Evolutionary conservation across 2,113 vertebrate species (phyloP), one percentile per base, ranked within the genome.

Genomic region (Nannospalax galili): DNA sequence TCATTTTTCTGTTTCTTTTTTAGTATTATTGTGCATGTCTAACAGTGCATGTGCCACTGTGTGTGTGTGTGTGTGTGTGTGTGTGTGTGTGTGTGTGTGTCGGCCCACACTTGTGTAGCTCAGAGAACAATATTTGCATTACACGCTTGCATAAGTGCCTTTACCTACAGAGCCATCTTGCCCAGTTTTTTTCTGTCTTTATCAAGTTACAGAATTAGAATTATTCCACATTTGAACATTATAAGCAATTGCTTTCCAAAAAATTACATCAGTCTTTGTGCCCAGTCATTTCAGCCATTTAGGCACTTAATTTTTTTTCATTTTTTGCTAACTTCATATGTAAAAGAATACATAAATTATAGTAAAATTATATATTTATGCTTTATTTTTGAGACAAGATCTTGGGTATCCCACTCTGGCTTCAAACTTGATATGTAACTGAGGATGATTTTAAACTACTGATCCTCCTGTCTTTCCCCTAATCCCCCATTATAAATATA

Each of bases 191-290:
- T 35, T n/a, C 16, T 84, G 40, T 69, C 9, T n/a, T 85, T 82
- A 45, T 92, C 65, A 12, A 85, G 24, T 81, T 96, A 58, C 28
- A 95, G 26, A 92, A 70, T 77, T 94, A 84, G 32, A 95, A 82
- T 84, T 81, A 42, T n/a, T 95, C 60, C 37, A 90, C 52, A 14
- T 93, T 96, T 93, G 81, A 94, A 80, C 28, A 48, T 79, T 87
- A 40, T 80, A 70, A 93, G 11, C 11, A 52, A 87, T 86, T 73
- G 64, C 60, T 24, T 95, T 90, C n/a, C 16, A 58, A 78, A 93
- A 93, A 70, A 56, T 58, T 77, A 37, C 45, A 52, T 93, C 37
- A 87, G 9, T 77, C 79, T 95, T 92, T 90, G 16, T 7, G 74
- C n/a, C 8, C 32, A 48, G 15, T 42, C 58, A 60, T 87, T 94